These are phyloP conservation scores for Microcebus ravelobensis DNA, from an alignment of 2,113 vertebrate genomes.

Conservation along the genomic window DNA sequence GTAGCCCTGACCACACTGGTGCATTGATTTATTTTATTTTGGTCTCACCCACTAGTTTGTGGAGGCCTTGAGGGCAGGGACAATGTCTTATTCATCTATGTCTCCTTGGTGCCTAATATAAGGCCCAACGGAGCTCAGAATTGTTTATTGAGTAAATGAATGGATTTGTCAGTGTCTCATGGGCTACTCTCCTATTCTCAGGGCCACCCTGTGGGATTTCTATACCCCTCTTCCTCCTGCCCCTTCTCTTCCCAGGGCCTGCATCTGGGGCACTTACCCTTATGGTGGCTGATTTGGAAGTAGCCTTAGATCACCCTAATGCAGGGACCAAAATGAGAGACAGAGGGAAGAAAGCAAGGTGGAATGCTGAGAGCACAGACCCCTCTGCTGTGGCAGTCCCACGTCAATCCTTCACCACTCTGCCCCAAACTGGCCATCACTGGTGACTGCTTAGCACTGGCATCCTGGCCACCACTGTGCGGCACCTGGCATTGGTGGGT, in stretches of 20 bases:
- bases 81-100: background rate
- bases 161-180: background rate
- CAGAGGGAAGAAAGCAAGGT: background rate
- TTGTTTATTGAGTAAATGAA: background rate
- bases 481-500: background rate
- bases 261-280: background rate
- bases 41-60: background rate
- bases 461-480: rapidly evolving
- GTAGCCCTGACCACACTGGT: background rate
- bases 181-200: background rate
- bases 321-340: background rate
- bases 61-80: background rate
- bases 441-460: background rate
- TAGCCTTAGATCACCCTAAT: background rate
- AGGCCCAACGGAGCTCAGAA: background rate
- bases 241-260: background rate
- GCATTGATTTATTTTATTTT: background rate
- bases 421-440: background rate
- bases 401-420: too few relatives aligned
- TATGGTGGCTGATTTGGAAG: background rate
- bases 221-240: background rate
- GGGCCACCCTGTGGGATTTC: background rate
- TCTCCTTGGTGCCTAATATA: background rate
- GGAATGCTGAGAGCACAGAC: background rate
- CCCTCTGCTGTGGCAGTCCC: background rate